Base-by-base conservation (phyloP, 2,113 vertebrate species). In the Pangasianodon gigas region DNA sequence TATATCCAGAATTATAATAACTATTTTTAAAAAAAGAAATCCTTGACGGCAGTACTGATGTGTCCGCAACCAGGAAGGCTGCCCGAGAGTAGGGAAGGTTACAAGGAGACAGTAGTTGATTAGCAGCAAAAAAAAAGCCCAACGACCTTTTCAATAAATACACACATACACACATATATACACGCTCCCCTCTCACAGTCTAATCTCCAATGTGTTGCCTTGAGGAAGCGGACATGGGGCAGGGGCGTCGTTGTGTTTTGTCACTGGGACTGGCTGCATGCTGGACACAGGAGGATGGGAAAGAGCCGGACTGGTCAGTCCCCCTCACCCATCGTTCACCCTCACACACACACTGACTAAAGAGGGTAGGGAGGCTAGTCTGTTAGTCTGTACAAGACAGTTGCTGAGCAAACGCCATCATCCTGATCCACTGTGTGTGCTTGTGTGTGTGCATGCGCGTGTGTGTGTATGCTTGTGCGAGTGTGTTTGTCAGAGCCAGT, bases 101-200 rank as follows among this genome's bases (percentile, higher is more conserved):
- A 97, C 96, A 97, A 97, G 97, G 96, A 97, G 96, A 98, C 98
- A 99, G 98, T 97, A 99, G 98, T 98, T 97, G 95, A 97, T 98
- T 98, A 99, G 98, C 98, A 99, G 98, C 98, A 99, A 95, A 98
- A 95, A 96, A 98, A 95, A 96, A 97, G 96, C 90, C 92, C 90
- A 87, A 85, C 19, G 54, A 90, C 92, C 89, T 85, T 90, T 87
- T 98, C 98, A 99, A 99, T 99, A 96, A 98, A 98, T 97, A 97
- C 96, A 96, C 96, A 96, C 92, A 96, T 91, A 84, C 89, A 77
- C 85, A 84, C 69, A n/a, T 18, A 84, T 52, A 69, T 87, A 88
- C 91, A 91, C 87, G 84, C 91, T 89, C 86, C 41, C 91, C 88
- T 90, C 90, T 90, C 91, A 90, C 91, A 92, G 90, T 84, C 51